A percentile compares a stretch with the other conserved stretches of the same genome.
Conservation (phyloP, 2,113 vertebrate genomes). For the Narcine bancroftii region DNA sequence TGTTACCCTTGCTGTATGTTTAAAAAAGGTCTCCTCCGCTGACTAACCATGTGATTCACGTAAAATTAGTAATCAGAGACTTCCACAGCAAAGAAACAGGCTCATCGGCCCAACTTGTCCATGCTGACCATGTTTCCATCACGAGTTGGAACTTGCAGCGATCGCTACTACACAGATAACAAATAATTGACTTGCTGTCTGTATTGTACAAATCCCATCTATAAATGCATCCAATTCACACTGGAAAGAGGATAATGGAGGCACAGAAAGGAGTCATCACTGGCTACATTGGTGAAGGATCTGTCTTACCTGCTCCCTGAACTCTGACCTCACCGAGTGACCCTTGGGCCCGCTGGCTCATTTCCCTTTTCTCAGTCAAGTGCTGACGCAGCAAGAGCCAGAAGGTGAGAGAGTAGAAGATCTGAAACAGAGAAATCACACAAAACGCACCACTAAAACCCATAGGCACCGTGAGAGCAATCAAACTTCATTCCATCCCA, state of each 20-base stretch:
- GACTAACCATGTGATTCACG: background rate
- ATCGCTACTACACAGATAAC: background rate
- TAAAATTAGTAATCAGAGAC: too few species aligned
- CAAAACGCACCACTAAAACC: background rate
- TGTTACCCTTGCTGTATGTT: too few species aligned
- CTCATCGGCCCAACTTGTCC: too few species aligned
- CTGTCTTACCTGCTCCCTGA: constrained; percentile 39
- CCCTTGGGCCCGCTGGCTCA: constrained; percentile 43
- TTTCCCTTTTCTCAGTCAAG: constrained; percentile 50
- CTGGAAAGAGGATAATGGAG: too few species aligned
- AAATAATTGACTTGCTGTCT: background rate
- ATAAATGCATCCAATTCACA: background rate
- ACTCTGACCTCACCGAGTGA: constrained; percentile 49
- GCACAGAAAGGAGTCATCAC: background rate
- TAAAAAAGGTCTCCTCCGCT: background rate
- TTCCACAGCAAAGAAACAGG: too few species aligned
- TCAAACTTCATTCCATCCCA: background rate
- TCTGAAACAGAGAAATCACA: constrained; percentile 46
- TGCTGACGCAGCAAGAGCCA: constrained; percentile 67
- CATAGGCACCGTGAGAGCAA: background rate
- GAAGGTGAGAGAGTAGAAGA: constrained; percentile 57
- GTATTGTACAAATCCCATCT: background rate
- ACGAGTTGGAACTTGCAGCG: background rate
- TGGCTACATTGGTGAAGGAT: background rate
- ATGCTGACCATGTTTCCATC: too few species aligned